Evolutionary conservation across 2,888 invertebrate species (phyloP).

Genomic region (Ennomos erosarius): DNA sequence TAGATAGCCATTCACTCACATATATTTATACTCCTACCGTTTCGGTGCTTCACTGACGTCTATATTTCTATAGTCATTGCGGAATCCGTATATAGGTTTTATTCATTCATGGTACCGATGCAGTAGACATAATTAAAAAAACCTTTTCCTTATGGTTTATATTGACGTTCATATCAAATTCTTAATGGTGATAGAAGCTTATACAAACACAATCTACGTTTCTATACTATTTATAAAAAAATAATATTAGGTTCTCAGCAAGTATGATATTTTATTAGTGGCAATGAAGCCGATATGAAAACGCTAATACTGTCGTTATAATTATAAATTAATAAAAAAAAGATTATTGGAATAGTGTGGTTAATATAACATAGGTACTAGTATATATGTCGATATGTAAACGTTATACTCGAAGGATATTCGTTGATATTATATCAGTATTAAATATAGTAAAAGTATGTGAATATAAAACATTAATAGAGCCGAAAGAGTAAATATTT

Average conservation of each 20-base stretch:
- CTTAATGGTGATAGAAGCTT: constrained; percentile 3
- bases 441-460: constrained; percentile 19
- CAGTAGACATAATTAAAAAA: too few relatives aligned
- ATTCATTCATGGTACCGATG: too few relatives aligned
- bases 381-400: constrained; percentile 25
- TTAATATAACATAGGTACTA: constrained; percentile 2
- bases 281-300: constrained; percentile 9
- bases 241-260: too few relatives aligned
- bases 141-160: too few relatives aligned
- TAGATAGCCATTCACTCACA: too few relatives aligned
- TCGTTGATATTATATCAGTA: constrained; percentile 20
- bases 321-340: not conserved
- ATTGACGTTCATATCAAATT: too few relatives aligned
- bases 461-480: constrained; percentile 21
- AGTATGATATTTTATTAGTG: too few relatives aligned
- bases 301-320: constrained; percentile 4
- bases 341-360: not conserved
- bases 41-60: too few relatives aligned
- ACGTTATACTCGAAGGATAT: constrained; percentile 19
- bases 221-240: constrained; percentile 1
- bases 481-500: constrained; percentile 25
- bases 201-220: constrained; percentile 19
- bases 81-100: too few relatives aligned
- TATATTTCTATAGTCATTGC: too few relatives aligned
- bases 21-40: too few relatives aligned